Evolutionary conservation across 37 sponge, comb jelly and placozoan genomes (phyloP).

Genomic region (Theonella swinhoei): DNA sequence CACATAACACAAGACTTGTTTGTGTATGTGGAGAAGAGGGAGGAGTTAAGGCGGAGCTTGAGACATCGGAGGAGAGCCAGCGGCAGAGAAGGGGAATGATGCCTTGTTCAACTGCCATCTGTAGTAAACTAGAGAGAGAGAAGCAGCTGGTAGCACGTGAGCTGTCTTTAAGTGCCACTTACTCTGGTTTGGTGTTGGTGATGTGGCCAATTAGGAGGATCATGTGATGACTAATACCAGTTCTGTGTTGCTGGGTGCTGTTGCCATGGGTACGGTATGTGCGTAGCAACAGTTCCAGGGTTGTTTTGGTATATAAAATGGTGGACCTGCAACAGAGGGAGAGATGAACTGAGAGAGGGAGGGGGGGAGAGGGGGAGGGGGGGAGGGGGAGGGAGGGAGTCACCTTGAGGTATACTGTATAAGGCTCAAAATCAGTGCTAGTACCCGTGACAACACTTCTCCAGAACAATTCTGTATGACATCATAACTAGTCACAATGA

Average conservation of each 20-base stretch:
- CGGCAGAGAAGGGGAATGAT: background rate
- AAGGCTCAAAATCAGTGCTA: background rate
- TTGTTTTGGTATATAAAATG: background rate
- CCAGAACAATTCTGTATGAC: no score
- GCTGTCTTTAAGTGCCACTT: background rate
- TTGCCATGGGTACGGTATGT: background rate
- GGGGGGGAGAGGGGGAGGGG: constrained; percentile 22
- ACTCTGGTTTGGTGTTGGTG: background rate
- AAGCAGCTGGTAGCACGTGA: background rate
- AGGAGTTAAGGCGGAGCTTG: no score
- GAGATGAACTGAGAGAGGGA: constrained; percentile 8
- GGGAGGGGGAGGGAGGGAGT: constrained; percentile 25
- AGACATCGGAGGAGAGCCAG: background rate
- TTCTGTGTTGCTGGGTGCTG: no score
- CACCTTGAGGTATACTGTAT: background rate
- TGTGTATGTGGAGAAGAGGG: no score
- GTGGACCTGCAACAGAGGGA: constrained; percentile 12
- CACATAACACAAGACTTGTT: background rate
- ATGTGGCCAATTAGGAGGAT: background rate
- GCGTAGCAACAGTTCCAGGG: background rate
- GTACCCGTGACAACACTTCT: background rate
- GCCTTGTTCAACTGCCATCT: background rate
- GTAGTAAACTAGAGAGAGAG: background rate
- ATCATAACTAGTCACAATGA: no score
- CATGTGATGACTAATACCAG: background rate